phyloP scores from a whole-genome alignment of 2,113 vertebrate species.

The Megaceryle torquata region DNA sequence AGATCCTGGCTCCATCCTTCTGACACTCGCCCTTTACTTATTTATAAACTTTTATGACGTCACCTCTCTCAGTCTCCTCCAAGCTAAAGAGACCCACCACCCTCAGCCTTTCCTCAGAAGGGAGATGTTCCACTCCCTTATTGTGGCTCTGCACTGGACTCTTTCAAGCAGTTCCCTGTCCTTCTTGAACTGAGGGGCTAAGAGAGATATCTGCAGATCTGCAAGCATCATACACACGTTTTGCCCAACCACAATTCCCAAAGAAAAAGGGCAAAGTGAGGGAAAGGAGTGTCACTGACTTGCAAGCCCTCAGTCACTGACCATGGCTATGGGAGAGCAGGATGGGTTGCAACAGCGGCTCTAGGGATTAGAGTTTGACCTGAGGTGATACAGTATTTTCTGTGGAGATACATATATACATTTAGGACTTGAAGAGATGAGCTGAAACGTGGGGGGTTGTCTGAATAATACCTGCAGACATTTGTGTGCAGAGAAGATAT shows the following conservation, averaged over 20 bases:
- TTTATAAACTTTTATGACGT: no score
- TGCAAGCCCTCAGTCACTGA: not conserved
- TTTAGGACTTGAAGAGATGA: not conserved
- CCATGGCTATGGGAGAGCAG: not conserved
- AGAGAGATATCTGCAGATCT: not conserved
- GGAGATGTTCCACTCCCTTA: no score
- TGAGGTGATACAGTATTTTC: not conserved
- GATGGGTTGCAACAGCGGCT: not conserved
- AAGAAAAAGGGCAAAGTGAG: not conserved
- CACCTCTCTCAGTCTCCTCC: no score
- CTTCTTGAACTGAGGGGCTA: no score
- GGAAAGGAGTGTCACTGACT: not conserved
- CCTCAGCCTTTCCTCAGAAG: no score
- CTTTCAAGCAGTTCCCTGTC: no score
- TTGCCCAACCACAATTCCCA: not conserved
- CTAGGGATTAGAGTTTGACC: not conserved
- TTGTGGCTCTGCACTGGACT: no score
- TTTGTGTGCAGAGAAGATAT: not conserved
- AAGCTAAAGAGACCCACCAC: no score
- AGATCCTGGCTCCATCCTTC: no score
- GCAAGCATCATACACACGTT: not conserved
- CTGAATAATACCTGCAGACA: accelerated
- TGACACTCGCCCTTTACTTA: no score
- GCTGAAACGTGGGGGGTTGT: not conserved
- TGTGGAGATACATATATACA: not conserved